phyloP scores from a whole-genome alignment of 2,113 vertebrate species.

The Cyprinodon variegatus region DNA sequence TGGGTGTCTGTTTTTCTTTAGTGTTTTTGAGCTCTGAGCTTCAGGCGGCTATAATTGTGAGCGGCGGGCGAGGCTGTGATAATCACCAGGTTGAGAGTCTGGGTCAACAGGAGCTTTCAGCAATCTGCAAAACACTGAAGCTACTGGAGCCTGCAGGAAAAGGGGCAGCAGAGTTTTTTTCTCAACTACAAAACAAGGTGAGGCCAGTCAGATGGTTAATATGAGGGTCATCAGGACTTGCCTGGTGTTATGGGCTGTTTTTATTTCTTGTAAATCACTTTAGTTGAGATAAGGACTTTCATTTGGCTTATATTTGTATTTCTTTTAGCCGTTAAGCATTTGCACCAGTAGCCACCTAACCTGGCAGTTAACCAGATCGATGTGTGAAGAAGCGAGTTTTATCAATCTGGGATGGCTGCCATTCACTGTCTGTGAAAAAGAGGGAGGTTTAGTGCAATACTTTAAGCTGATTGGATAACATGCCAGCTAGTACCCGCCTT shows the following conservation, averaged over 20 bases:
- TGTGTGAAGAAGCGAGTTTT: too few relatives aligned
- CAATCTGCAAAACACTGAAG: constrained; percentile 81
- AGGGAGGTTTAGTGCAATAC: too few relatives aligned
- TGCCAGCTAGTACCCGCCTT: too few relatives aligned
- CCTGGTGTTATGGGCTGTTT: background rate
- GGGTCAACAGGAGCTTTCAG: constrained; percentile 79
- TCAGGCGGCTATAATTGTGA: constrained; percentile 88
- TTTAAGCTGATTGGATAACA: too few relatives aligned
- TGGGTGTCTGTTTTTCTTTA: constrained; percentile 42
- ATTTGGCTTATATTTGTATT: background rate
- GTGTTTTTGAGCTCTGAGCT: constrained; percentile 96
- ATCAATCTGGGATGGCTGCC: too few relatives aligned
- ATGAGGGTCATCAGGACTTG: too few relatives aligned
- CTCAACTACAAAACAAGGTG: constrained; percentile 84
- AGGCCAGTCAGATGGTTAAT: background rate
- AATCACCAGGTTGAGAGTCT: constrained; percentile 70
- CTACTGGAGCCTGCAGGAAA: constrained; percentile 76
- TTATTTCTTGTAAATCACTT: background rate
- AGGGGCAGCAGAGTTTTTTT: constrained; percentile 77
- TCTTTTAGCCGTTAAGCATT: too few relatives aligned
- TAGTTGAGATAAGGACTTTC: background rate
- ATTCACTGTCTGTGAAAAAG: too few relatives aligned
- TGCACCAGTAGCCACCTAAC: too few relatives aligned
- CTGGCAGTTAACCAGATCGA: too few relatives aligned
- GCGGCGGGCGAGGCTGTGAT: constrained; percentile 72